Base-by-base conservation (phyloP, 2,888 invertebrate genomes). In the Drosophila borborema region DNA sequence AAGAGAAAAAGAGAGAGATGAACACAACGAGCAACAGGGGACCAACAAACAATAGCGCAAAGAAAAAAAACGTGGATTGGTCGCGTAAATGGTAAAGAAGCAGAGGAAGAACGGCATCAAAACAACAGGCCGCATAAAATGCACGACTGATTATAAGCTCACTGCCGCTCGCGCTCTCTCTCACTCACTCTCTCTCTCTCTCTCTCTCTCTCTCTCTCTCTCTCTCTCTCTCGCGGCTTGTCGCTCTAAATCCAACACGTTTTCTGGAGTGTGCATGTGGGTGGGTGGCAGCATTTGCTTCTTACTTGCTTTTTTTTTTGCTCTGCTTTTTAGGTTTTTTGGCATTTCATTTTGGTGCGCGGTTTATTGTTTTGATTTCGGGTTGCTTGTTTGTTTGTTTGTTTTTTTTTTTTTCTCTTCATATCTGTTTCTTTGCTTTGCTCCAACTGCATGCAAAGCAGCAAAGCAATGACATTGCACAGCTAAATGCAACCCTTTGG, bases 341-440 rank as follows among this genome's bases (percentile, higher is more conserved):
- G 61, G 41, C 72, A 51, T 72, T 74, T 64, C 70, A 66, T 64
- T 67, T 74, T 64, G 63, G 51, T 66, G 55, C 46, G 64, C 68
- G 58, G 56, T 73, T 73, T 73, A 70, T 84, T 86, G 84, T 86
- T 86, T 83, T 83, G 82, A 72, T 82, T 82, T 53, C 62, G 66
- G 53, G 38, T 71, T 53, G 59, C 28, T 28, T 28, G 28, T 28
- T 6, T 28, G 28, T 28, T 28, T 23, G 23, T 23, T 23, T 23
- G 20, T 23, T 23, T 23, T 23, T 28, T 28, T 28, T 28, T 36
- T 59, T 82, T 49, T 49, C 10, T 8, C 0, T 18, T 14, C 43
- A 48, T 46, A 36, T 34, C 18, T 34, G 41, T 34, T 46, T 60
- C 36, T 54, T 62, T 40, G 38, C 12, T 40, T 23, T 46, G 46